Conservation (phyloP, 2,113 vertebrate species). For the Petrocephalus zakoni region DNA sequence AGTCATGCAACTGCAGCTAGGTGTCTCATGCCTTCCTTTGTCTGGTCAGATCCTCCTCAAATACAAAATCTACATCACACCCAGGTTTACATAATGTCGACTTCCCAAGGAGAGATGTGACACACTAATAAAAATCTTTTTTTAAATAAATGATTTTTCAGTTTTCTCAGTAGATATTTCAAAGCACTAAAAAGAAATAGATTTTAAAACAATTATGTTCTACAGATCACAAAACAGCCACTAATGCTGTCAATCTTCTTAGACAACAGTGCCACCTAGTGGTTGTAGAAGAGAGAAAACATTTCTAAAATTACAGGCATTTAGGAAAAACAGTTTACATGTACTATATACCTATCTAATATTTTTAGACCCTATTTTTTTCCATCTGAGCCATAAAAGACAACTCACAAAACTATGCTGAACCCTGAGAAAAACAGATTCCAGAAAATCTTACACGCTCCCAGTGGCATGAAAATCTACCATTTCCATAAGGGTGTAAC, state of each 20-base stretch:
- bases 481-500: not conserved
- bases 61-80: not conserved
- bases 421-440: not conserved
- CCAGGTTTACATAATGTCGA: not conserved
- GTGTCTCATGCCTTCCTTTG: not conserved
- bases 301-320: not conserved
- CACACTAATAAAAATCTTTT: too few species aligned
- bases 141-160: too few species aligned
- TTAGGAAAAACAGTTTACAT: not conserved
- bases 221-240: not conserved
- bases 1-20: not conserved
- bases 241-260: not conserved
- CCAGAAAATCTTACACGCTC: not conserved
- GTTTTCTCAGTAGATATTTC: not conserved
- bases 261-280: conserved; percentile 11
- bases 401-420: not conserved
- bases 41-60: not conserved
- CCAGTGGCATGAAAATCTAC: not conserved
- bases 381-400: not conserved
- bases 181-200: not conserved
- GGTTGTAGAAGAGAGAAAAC: not conserved
- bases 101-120: not conserved
- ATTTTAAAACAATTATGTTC: not conserved
- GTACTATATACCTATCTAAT: not conserved
- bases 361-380: not conserved